Evolutionary conservation across 2,113 vertebrate species (phyloP), one percentile per base, ranked within the genome.

Genomic region (Panurus biarmicus): DNA sequence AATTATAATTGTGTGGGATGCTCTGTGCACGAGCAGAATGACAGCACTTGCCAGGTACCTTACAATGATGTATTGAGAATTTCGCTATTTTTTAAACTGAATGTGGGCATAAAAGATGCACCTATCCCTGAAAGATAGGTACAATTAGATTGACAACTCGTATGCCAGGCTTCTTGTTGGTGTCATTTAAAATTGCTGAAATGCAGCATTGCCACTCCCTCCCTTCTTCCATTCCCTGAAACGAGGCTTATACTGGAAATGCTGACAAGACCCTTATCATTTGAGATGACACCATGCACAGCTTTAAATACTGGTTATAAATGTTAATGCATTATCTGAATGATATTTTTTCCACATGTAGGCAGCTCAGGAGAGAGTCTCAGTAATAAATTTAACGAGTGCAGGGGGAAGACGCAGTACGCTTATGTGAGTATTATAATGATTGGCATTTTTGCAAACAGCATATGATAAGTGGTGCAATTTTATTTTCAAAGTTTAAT

Each of bases 401-500:
- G 87, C 19, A n/a, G 62, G 67, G 54, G 82, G 47, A 87, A 96
- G 77, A 76, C 16, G 38, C 73, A 56, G 78, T 44, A 38, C 71
- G 81, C 91, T 91, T 95, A 80, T 95, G 87, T 84, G 89, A 81
- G 40, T 95, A 90, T 97, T 91, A 88, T 66, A 91, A 85, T 95
- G 96, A 95, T 58, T 95, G 94, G 60, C 93, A 83, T 91, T 95
- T 94, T 87, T 95, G 81, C 78, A 97, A 96, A 97, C 89, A 95
- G 54, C 71, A 31, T 91, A 79, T 92, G 96, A 95, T 94, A 94
- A 96, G 93, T 91, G 75, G 85, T 92, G 72, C 89, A 91, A 95
- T 96, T 97, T 93, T 95, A 93, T 93, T 97, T 95, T 91, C 91
- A 90, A 95, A 95, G 87, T 91, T 95, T 95, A 96, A 96, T 95